Base-by-base conservation (phyloP, 2,888 invertebrate species). In the Sisyra terminalis region DNA sequence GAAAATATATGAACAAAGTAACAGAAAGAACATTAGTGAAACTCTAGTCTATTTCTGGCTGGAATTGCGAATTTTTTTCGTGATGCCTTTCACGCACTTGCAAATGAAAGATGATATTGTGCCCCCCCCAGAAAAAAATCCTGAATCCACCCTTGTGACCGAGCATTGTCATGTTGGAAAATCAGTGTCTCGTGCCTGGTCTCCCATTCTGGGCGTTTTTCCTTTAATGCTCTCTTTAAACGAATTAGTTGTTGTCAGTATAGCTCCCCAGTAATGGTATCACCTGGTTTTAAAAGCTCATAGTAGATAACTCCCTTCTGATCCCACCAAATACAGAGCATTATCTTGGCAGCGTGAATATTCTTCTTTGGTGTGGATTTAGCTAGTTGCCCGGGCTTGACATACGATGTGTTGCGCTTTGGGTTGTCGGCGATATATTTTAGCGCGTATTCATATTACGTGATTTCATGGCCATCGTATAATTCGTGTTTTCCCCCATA, bases 291-390 rank as follows among this genome's bases (percentile, higher is more conserved):
- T 10, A 37, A 14, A 3, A 37, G 37, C 16, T 37, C 37, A 16
- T 37, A 37, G 9, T 37, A 37, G 4, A 37, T 13, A 5, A 47
- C 45, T 36, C 49, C 46, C 15, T 31, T 17, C 31, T 47, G 46
- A 40, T 48, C 46, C 47, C 46, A 50, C 48, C 46, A 50, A 45
- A 51, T 50, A 38, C 49, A 48, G 13, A 50, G 49, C 44, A 51
- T 38, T n/a, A 49, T 39, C 40, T 50, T 51, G n/a, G 36, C 32
- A 30, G 44, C 49, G 45, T 51, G 48, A 37, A 50, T 49, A 48
- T 50, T 51, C 14, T 40, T 45, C 37, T 49, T 50, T 13, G 50
- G 42, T 24, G 43, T 42, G 32, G 49, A 50, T 40, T 43, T 48
- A 35, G 46, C 47, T 45, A 46, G 46, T 15, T 49, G 46, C 15